A percentile compares a stretch with the other conserved stretches of the same genome.
Conservation (phyloP, 2,888 invertebrate species). For the Pecten maximus region DNA sequence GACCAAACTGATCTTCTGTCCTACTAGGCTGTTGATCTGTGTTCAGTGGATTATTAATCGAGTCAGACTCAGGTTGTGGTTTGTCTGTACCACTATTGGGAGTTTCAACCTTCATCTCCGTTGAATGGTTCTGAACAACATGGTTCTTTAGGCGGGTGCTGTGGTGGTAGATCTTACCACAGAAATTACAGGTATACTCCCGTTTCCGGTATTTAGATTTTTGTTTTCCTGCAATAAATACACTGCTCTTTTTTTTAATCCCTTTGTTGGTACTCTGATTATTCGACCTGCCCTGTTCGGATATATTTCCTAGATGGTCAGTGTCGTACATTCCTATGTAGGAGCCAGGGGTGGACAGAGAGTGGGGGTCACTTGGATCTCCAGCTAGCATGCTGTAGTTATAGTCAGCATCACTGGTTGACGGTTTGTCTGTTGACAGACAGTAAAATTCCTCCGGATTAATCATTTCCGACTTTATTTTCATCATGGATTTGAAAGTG, state of each 20-base stretch:
- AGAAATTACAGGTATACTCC: background rate
- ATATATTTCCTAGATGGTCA: background rate
- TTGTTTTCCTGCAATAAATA: background rate
- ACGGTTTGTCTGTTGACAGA: background rate
- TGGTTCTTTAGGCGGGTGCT: background rate
- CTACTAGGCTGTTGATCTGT: background rate
- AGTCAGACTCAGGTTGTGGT: background rate
- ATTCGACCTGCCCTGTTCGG: background rate
- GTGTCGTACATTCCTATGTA: background rate
- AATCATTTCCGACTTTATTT: background rate
- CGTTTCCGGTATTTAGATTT: background rate
- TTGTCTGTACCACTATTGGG: background rate
- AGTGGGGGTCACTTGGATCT: background rate
- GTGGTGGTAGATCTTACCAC: background rate
- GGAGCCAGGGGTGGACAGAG: background rate
- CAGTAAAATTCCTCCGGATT: background rate
- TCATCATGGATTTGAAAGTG: slow-evolving; percentile 17
- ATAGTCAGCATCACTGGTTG: background rate
- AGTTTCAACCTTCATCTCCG: background rate
- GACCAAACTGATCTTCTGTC: background rate
- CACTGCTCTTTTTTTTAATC: background rate
- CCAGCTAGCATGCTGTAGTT: background rate
- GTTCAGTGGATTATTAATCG: background rate
- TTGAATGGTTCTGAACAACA: background rate
- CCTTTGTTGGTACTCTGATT: background rate